Conservation (phyloP, 2,888 invertebrate species). For the Drosophila gaucha region DNA sequence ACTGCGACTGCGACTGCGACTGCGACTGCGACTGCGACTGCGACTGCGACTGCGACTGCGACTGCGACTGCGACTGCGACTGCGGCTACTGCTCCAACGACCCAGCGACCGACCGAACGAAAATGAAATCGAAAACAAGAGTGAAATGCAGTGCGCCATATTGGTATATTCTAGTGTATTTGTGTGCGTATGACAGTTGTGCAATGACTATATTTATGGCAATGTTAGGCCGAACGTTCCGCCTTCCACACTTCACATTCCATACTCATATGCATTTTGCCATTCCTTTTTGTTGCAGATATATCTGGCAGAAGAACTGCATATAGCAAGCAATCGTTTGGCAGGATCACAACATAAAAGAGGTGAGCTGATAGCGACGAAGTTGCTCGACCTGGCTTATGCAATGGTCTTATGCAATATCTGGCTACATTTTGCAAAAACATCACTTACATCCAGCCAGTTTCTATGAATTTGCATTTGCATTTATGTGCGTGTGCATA, state of each 20-base stretch:
- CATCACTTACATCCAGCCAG: conserved; percentile 3
- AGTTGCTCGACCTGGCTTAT: conserved; percentile 10
- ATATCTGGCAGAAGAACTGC: conserved; percentile 69
- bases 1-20: conserved; percentile 13
- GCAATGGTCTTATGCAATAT: conserved; percentile 12
- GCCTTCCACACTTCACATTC: conserved; percentile 5
- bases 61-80: conserved; percentile 19
- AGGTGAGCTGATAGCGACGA: conserved; percentile 57
- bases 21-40: conserved; percentile 36
- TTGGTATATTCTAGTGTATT: conserved; percentile 50
- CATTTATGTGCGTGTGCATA: neutral
- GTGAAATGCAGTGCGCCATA: conserved; percentile 65
- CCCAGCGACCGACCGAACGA: conserved; percentile 64
- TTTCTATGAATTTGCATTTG: neutral
- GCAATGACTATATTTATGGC: conserved; percentile 22
- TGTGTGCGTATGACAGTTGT: conserved; percentile 13
- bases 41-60: conserved; percentile 21
- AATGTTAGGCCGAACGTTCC: conserved; percentile 11
- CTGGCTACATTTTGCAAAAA: conserved; percentile 1
- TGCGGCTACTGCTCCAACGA: conserved; percentile 55
- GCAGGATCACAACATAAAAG: conserved; percentile 62
- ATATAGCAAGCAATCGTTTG: conserved; percentile 57
- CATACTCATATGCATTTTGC: conserved; percentile 5
- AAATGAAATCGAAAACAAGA: conserved; percentile 75
- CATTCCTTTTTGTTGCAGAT: conserved; percentile 53